Evolutionary conservation across 2,113 vertebrate genomes (phyloP), one percentile per base, ranked within the genome.

Genomic region (Pelobates fuscus): DNA sequence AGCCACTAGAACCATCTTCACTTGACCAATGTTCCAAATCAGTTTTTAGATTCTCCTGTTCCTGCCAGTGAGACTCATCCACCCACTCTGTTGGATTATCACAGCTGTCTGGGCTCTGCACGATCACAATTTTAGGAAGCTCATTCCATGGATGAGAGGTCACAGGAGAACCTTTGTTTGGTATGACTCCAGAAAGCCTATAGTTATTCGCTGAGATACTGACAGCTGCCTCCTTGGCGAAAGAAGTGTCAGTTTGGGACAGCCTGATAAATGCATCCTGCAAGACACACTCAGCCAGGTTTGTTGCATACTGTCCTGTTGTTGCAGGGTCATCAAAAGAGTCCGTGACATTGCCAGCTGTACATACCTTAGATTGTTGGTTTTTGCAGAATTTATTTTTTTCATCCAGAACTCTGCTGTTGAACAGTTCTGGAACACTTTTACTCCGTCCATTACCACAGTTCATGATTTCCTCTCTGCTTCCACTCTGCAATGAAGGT

Each of bases 181-280:
- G 26, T 21, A 21, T 73, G 17, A 77, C 10, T n/a, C 57, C 68
- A 59, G 80, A 64, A n/a, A n/a, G n/a, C n/a, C n/a, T n/a, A n/a
- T n/a, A n/a, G 25, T 76, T 81, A 57, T 86, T 87, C 17, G 80
- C 64, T 0, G 93, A 91, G 76, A 91, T 81, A 68, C 90, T 89
- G 46, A 91, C 81, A 1, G 91, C 87, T 68, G 93, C 88, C 57
- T 95, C 92, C 14, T 91, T 86, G 2, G 87, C 82, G n/a, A 88
- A 92, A 41, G 87, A 77, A 2, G 89, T 81, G 67, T 94, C 94
- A 54, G 94, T 91, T 76, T 95, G 95, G 77, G 96, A 97, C 37
- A 99, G 86, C 44, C 93, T 90, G 80, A 97, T 96, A 81, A 98
- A 99, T 0, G 94, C 95, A 63, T 98, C 96, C 80, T 99, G 97